Base-by-base conservation (phyloP, 1,140 invertebrate species). In the Temnothorax longispinosus region DNA sequence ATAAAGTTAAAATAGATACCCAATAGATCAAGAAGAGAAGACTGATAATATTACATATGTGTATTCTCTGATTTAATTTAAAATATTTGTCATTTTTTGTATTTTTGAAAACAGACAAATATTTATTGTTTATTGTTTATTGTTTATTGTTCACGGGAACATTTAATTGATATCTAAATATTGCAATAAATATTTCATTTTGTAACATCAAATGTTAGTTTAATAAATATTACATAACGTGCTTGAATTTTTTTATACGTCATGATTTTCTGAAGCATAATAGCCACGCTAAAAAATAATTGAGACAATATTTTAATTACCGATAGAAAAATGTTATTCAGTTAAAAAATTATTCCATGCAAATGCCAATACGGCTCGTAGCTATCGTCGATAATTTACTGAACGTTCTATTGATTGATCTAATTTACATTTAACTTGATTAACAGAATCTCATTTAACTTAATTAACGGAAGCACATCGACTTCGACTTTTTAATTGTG, bases 341-440 rank as follows among this genome's bases (percentile, higher is more conserved):
- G 18, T n/a, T 21, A 62, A n/a, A 62, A 77, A 62, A 27, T 32
- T 58, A 58, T 58, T n/a, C 10, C 27, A 18, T 56, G 32, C 18
- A 77, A 64, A 15, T 38, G 2, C 7, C 0, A 18, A 47, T 32
- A 2, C 38, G 2, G 41, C 47, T 64, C 15, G 58, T 65, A 47
- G 5, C 58, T 5, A 78, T 78, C 13, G 11, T 50, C 3, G 27
- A 65, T 47, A 47, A 64, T 50, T 78, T 64, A 62, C 7, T 77
- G 15, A n/a, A 32, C 11, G 32, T 64, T 47, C 13, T 62, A 64
- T 78, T 78, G 60, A 32, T 75, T 47, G 15, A 47, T 3, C 13
- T 62, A 62, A 50, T 50, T 64, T 50, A 11, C 27, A 47, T 52
- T 44, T 50, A 50, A n/a, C 11, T 78, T 65, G 13, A 78, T 78